Conservation (phyloP, 2,888 invertebrate species). For the Gryllus longicercus region DNA sequence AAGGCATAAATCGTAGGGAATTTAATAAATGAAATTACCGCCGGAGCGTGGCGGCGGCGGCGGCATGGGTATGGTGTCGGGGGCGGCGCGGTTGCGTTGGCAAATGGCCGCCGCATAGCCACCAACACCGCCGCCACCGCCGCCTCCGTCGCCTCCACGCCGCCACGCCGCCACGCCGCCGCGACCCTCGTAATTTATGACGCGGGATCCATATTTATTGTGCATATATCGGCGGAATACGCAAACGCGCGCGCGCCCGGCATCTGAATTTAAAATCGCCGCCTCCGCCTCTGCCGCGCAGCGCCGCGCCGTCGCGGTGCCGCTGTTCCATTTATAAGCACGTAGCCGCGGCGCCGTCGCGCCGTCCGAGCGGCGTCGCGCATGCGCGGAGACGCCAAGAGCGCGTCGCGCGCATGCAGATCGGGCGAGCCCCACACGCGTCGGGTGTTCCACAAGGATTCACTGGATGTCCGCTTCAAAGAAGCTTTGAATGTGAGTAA, state of each 20-base stretch:
- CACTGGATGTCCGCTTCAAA: too few relatives aligned
- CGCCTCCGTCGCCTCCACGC: neutral
- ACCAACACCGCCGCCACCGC: neutral
- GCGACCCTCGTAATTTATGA: neutral
- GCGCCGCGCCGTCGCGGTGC: neutral
- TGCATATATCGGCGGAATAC: conserved; percentile 17
- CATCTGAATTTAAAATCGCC: conserved; percentile 6
- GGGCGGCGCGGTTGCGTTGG: neutral
- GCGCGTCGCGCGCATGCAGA: too few relatives aligned
- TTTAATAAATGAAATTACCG: too few relatives aligned
- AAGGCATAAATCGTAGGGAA: too few relatives aligned
- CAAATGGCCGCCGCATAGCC: neutral
- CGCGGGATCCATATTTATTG: conserved; percentile 7
- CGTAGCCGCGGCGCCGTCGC: neutral
- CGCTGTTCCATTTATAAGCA: conserved; percentile 5
- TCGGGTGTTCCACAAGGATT: too few relatives aligned
- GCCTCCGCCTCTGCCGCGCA: too few relatives aligned
- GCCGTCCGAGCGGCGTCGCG: neutral
- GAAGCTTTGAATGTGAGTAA: too few relatives aligned
- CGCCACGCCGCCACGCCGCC: neutral
- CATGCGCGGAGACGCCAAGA: neutral
- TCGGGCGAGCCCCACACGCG: too few relatives aligned
- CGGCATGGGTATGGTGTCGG: neutral
- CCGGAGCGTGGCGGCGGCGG: too few relatives aligned
- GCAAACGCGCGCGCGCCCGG: neutral